These are phyloP conservation scores for Rhyacichthys aspro DNA, from an alignment of 2,797 vertebrate genomes.

Conservation along the genomic window DNA sequence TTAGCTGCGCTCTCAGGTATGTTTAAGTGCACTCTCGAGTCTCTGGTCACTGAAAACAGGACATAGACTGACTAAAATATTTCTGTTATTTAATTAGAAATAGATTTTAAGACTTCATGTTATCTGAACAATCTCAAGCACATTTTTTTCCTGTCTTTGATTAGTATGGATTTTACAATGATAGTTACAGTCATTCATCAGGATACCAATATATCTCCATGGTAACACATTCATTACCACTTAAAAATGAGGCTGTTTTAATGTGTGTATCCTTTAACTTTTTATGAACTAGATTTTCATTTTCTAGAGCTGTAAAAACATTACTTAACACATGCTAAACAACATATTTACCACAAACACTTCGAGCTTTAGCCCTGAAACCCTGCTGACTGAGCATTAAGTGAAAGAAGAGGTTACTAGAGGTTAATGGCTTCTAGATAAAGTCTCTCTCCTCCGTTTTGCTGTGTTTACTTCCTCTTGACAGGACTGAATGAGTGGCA, in stretches of 20 bases:
- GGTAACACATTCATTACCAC: no score
- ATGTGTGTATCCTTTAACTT: no score
- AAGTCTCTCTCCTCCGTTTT: constrained; percentile 16
- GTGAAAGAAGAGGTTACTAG: constrained; percentile 34
- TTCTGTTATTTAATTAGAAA: neutral
- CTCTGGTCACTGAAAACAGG: neutral
- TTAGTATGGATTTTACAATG: no score
- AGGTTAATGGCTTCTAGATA: constrained; percentile 23
- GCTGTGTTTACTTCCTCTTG: constrained; percentile 23
- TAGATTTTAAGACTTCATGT: neutral
- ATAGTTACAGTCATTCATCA: no score
- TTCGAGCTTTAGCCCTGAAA: neutral
- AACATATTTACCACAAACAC: neutral
- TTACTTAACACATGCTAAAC: neutral
- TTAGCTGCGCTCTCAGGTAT: neutral
- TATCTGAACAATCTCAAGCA: no score
- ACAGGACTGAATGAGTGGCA: neutral
- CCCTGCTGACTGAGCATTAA: constrained; percentile 34
- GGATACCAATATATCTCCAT: no score
- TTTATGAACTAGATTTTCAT: no score
- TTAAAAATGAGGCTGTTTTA: no score
- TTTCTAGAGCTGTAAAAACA: no score
- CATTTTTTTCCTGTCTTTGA: no score
- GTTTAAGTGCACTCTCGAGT: neutral
- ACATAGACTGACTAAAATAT: neutral